A percentile compares a stretch with the other conserved stretches of the same genome.
Evolutionary conservation across 2,888 invertebrate genomes (phyloP).

Genomic region (Cepaea hortensis): DNA sequence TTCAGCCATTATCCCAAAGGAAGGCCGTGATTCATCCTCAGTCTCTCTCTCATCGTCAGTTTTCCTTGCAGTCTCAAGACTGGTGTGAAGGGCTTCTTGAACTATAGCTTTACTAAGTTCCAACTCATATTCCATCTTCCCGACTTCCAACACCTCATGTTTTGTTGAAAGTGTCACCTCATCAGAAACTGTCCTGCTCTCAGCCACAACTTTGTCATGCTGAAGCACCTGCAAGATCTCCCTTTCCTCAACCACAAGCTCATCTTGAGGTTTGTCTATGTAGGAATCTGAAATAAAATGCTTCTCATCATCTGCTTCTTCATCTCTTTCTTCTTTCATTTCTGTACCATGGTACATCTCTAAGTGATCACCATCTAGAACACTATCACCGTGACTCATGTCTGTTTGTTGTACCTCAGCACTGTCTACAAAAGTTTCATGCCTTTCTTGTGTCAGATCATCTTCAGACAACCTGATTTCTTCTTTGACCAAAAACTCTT

Average conservation of each 20-base stretch:
- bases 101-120: slow-evolving; percentile 43
- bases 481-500: too few relatives aligned
- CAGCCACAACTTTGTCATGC: background rate
- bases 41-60: slow-evolving; percentile 8
- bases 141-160: background rate
- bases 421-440: too few relatives aligned
- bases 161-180: background rate
- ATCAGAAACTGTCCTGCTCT: background rate
- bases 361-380: too few relatives aligned
- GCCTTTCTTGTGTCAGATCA: too few relatives aligned
- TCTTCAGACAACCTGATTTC: background rate
- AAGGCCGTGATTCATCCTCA: slow-evolving; percentile 8
- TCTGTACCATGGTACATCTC: too few relatives aligned
- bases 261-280: background rate
- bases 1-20: slow-evolving; percentile 49
- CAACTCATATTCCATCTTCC: slow-evolving; percentile 37
- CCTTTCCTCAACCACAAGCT: background rate
- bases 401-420: background rate
- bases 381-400: too few relatives aligned
- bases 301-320: background rate
- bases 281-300: background rate
- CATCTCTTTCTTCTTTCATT: background rate
- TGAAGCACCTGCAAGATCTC: background rate
- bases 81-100: slow-evolving; percentile 45
- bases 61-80: slow-evolving; percentile 35